These are phyloP conservation scores for Agrilus cyanescens DNA, from an alignment of 2,888 invertebrate species.

Conservation along the genomic window DNA sequence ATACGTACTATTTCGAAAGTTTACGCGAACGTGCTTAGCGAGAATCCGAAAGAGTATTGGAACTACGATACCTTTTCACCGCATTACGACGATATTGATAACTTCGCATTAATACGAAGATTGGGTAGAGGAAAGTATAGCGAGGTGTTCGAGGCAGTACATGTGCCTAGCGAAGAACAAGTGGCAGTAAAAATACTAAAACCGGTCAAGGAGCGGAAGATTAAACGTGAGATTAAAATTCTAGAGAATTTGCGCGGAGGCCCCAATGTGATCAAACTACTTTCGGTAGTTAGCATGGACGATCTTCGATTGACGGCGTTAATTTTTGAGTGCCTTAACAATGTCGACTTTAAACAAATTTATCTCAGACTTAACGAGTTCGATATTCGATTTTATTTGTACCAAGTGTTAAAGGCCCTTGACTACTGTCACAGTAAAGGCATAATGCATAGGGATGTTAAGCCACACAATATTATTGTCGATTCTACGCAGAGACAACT, in stretches of 20 bases:
- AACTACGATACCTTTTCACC: slow-evolving; percentile 30
- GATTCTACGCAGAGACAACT: slow-evolving; percentile 28
- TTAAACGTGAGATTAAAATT: slow-evolving; percentile 34
- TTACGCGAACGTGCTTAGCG: slow-evolving; percentile 28
- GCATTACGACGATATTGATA: slow-evolving; percentile 24
- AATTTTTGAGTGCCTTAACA: slow-evolving; percentile 30
- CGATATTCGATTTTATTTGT: slow-evolving; percentile 34
- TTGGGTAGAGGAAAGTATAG: slow-evolving; percentile 36
- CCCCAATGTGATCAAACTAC: slow-evolving; percentile 28
- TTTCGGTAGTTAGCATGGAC: slow-evolving; percentile 24
- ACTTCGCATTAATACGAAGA: slow-evolving; percentile 28
- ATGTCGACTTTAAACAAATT: slow-evolving; percentile 32
- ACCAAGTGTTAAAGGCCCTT: slow-evolving; percentile 35
- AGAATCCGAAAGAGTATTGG: slow-evolving; percentile 28
- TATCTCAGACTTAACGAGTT: slow-evolving; percentile 30
- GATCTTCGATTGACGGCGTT: slow-evolving; percentile 25
- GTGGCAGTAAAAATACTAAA: slow-evolving; percentile 34
- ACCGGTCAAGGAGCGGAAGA: slow-evolving; percentile 32
- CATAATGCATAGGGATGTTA: slow-evolving; percentile 35
- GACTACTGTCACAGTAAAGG: slow-evolving; percentile 34
- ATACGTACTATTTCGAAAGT: slow-evolving; percentile 25
- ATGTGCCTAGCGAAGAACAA: slow-evolving; percentile 24
- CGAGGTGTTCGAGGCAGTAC: slow-evolving; percentile 32
- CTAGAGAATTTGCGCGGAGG: slow-evolving; percentile 31
- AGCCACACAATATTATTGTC: slow-evolving; percentile 34